Percentiles rank a stretch among this genome's conserved stretches.
Conservation (phyloP, 2,888 invertebrate genomes). For the Cremastobaeus sp. region DNA sequence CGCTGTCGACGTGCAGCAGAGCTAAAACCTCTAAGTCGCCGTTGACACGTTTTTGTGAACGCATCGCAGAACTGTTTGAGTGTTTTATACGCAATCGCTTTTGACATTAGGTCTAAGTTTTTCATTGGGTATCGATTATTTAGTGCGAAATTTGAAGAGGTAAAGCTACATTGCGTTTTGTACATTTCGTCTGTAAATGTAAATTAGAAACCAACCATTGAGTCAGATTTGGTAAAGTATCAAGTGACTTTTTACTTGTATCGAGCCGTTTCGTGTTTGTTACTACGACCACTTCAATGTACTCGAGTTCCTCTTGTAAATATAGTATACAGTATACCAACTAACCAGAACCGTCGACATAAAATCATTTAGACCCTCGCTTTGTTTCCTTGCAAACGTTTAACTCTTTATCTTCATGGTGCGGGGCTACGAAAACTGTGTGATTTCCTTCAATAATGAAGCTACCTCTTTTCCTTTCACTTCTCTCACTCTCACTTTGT, state of each 20-base stretch:
- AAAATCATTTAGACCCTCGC: slow-evolving; percentile 31
- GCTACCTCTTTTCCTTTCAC: slow-evolving; percentile 1
- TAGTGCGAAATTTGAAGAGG: too few relatives aligned
- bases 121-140: too few relatives aligned
- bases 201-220: too few relatives aligned
- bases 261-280: slow-evolving; percentile 5
- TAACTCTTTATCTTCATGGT: slow-evolving; percentile 30
- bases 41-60: background rate
- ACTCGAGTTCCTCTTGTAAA: slow-evolving; percentile 33
- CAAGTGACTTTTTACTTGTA: background rate
- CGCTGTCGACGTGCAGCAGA: slow-evolving; percentile 67
- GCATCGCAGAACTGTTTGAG: background rate
- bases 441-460: slow-evolving; percentile 14
- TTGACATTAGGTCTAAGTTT: too few relatives aligned
- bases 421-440: slow-evolving; percentile 24
- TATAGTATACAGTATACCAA: slow-evolving; percentile 34
- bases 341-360: slow-evolving; percentile 10
- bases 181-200: too few relatives aligned
- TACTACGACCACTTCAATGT: slow-evolving; percentile 2
- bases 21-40: background rate
- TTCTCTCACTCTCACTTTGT: slow-evolving; percentile 11
- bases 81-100: too few relatives aligned
- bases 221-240: too few relatives aligned
- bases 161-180: too few relatives aligned
- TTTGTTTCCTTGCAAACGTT: slow-evolving; percentile 9